Base-by-base conservation (phyloP, 2,113 vertebrate species). In the Steatornis caripensis region DNA sequence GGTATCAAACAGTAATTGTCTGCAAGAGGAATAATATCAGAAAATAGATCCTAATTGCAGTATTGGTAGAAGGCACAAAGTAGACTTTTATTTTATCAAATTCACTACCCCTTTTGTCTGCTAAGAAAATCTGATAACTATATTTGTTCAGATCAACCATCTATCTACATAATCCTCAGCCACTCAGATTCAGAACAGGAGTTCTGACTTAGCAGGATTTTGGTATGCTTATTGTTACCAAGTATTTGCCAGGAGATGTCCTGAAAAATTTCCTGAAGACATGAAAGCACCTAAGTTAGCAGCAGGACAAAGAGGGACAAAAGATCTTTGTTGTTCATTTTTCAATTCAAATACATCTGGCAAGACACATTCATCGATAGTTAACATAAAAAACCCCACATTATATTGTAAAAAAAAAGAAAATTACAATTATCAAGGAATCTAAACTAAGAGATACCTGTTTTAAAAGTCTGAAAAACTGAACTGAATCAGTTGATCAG, bases 151-250 rank as follows among this genome's bases (percentile, higher is more conserved):
- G 26, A 30, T 45, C 46, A 76, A 36, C 15, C 18, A n/a, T 12
- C 12, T 37, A 1, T 34, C 43, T 24, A n/a, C 23, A 53, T n/a
- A 48, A 12, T 19, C 24, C 30, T 2, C 1, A 53, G 20, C 10
- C 20, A 39, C 48, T 69, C 36, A 51, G 53, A 68, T 49, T 39
- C 30, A n/a, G 29, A 37, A 17, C n/a, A 37, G 41, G 34, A 30
- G 9, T 15, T 62, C 12, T 66, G 53, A 27, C 15, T 70, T 19
- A 27, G 27, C 34, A 78, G 27, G 26, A 34, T 60, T 45, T 69
- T 53, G 14, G 22, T 32, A 24, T 0, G 0, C 16, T 15, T 30
- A 15, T 2, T 15, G 19, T 12, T 43, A 37, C 12, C 17, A 34
- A 46, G 5, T 22, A 36, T 32, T 80, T 61, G 26, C 9, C 22